These are phyloP conservation scores for Bruchidius siliquastri DNA, from an alignment of 2,888 invertebrate species.

Conservation along the genomic window DNA sequence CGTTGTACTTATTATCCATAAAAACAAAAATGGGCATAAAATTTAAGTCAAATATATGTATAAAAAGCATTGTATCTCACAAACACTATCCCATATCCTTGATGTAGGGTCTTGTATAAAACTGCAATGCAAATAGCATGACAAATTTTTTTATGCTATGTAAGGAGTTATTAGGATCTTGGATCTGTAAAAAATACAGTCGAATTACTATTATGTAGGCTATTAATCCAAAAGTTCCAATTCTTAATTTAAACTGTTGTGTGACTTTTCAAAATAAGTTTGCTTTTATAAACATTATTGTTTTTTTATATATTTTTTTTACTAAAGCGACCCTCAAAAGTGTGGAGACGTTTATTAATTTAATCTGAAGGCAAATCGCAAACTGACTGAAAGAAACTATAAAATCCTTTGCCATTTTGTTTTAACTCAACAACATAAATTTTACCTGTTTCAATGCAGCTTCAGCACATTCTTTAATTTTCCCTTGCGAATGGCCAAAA, in stretches of 20 bases:
- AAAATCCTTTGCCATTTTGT: no score
- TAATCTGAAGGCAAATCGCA: no score
- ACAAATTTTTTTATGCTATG: conserved; percentile 51
- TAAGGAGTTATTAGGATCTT: conserved; percentile 53
- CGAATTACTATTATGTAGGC: no score
- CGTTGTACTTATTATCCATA: background rate
- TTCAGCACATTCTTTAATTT: conserved; percentile 44
- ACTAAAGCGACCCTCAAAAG: no score
- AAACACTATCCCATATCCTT: background rate
- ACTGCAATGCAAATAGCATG: conserved; percentile 48
- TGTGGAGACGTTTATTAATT: no score
- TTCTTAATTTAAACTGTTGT: no score
- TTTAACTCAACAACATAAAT: no score
- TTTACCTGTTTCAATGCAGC: conserved; percentile 42
- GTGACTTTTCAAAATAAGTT: no score
- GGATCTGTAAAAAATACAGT: conserved; percentile 41
- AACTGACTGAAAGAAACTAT: no score
- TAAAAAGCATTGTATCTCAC: background rate
- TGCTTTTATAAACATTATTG: no score
- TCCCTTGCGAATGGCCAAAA: conserved; percentile 44
- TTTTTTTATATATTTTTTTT: no score
- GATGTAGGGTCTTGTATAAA: conserved; percentile 39
- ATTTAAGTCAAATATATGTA: background rate
- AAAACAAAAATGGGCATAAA: background rate
- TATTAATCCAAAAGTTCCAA: no score